Base-by-base conservation (phyloP, 92 coral and sea anemone species). In the Actinernus sp. region DNA sequence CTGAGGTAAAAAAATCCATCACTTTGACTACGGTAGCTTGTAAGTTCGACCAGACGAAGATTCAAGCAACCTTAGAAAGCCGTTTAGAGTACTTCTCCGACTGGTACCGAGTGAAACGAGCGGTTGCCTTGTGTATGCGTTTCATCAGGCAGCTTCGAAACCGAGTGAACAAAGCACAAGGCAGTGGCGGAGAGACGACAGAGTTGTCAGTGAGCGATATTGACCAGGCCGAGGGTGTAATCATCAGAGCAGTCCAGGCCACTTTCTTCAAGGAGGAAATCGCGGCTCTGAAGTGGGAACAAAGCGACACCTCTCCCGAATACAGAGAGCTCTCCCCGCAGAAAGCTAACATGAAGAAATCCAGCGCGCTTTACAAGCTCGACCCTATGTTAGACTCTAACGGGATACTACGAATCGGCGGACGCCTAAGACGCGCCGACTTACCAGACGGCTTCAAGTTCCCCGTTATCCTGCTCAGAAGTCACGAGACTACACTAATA, bases 101-200 rank as follows among this genome's bases (percentile, higher is more conserved):
- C 30, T 34, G 51, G 43, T 47, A 48, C 27, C 51, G 73, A 28
- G 73, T 58, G 4, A 65, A 65, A 58, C 29, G 29, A 39, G 73
- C 73, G 13, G 31, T 32, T 32, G 59, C 56, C 36, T 16, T 30
- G 29, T 65, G 73, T 26, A 44, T 48, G 8, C 29, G 19, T 10
- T 49, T 29, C 32, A 49, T 65, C 26, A 30, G 12, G 31, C 16
- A 14, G 23, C 58, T 49, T 48, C 30, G 24, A 9, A 47, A 65
- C 10, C 30, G 58, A 12, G 46, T 43, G 16, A 4, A 24, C 49
- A 43, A 43, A 14, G 21, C 16, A 13, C 49, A 1, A 13, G 21
- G n/a, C n/a, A n/a, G n/a, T n/a, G n/a, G n/a, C n/a, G n/a, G n/a
- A n/a, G 49, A 43, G 16, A 24, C 0, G 49, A 13, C 6, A 32